Base-by-base conservation (phyloP, 2,113 vertebrate genomes). In the Cottus gobio region DNA sequence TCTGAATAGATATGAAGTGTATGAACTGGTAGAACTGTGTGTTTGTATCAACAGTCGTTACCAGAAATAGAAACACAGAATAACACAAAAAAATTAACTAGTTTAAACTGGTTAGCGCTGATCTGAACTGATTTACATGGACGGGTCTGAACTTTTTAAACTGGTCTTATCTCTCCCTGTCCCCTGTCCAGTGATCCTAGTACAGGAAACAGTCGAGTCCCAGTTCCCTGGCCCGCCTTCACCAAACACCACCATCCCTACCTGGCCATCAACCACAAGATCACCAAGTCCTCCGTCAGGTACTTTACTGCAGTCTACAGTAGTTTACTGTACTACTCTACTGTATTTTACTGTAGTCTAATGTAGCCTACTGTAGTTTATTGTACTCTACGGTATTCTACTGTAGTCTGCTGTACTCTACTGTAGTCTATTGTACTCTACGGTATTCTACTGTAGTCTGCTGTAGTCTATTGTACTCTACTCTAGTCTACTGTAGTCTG, bases 111-210 rank as follows among this genome's bases (percentile, higher is more conserved):
- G 16, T 18, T n/a, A n/a, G n/a, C n/a, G n/a, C 1, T 68, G 15
- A 3, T 48, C 3, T 61, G 5, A 20, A 54, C 24, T 28, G 15
- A 0, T 64, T 6, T 48, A n/a, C 48, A 50, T 50, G 48, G 20
- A 7, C 48, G 8, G n/a, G 30, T 52, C 1, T 34, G 7, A 34
- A 5, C 34, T 65, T 20, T 9, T 42, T 3, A 22, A 8, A 46
- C 48, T 16, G n/a, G 50, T 56, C 7, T 56, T 20, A 72, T 10
- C 60, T 44, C 1, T 64, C 16, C 0, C 50, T 50, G 8, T 67
- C 26, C 12, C 34, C 20, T 73, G 30, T 28, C 13, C 88, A 98
- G 97, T 18, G 90, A 97, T 80, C 96, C 97, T 39, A 97, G 86
- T 79, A 28, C 4, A 0, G 97, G 96, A 0, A 0, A 82, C 13